phyloP scores from a whole-genome alignment of 2,113 vertebrate genomes.

The Prolemur simus region DNA sequence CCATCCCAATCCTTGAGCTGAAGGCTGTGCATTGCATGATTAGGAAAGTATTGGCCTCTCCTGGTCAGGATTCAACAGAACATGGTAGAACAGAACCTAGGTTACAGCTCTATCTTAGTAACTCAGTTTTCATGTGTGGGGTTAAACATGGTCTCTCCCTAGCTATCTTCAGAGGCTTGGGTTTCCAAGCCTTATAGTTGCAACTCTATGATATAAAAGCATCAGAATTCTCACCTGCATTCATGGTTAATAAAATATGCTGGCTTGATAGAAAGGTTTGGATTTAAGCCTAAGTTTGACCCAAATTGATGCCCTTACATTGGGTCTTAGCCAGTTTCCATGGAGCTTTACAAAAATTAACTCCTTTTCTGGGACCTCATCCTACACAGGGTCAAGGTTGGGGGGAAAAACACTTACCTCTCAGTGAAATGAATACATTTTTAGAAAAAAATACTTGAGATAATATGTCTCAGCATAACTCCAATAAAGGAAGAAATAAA shows the following conservation, averaged over 20 bases:
- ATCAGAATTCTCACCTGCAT: neutral
- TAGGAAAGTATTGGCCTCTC: neutral
- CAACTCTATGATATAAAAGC: neutral
- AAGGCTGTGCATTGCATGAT: too few relatives aligned
- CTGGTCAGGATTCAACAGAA: neutral
- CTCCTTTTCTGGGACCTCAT: neutral
- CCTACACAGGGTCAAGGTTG: neutral
- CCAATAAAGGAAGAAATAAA: neutral
- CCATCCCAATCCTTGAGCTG: too few relatives aligned
- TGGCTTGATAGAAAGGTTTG: neutral
- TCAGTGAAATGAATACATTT: neutral
- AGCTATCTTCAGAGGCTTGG: fast-evolving
- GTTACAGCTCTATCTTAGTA: neutral
- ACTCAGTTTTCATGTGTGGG: fast-evolving
- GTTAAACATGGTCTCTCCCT: neutral
- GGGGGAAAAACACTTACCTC: neutral
- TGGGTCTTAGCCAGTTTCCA: neutral
- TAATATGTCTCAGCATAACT: neutral
- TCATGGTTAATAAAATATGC: neutral
- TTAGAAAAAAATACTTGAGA: neutral
- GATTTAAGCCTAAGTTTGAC: neutral
- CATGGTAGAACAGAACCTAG: fast-evolving
- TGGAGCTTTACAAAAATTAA: neutral
- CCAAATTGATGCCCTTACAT: neutral
- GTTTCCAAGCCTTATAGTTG: neutral